Evolutionary conservation across 2,113 vertebrate genomes (phyloP).

Genomic region (Xiphophorus maculatus): DNA sequence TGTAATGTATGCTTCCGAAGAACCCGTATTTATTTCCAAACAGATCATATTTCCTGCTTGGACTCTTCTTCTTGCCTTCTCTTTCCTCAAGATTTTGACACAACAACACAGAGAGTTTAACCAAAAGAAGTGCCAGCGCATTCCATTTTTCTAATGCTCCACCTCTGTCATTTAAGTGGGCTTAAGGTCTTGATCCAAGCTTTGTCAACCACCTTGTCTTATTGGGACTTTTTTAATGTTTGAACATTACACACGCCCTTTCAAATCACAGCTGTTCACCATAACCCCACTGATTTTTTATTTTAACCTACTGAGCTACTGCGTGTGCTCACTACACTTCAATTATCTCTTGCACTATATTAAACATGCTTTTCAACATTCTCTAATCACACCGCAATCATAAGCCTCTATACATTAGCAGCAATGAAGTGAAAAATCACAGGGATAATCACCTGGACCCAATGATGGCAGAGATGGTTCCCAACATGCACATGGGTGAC

Average conservation of each 20-base stretch:
- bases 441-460: constrained; percentile 75
- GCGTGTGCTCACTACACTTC: constrained; percentile 66
- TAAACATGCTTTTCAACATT: constrained; percentile 79
- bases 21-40: constrained; percentile 39
- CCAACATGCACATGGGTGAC: constrained; percentile 72
- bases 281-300: constrained; percentile 24
- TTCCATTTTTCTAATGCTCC: constrained; percentile 23
- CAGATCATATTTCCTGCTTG: constrained; percentile 28
- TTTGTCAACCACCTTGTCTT: constrained; percentile 12
- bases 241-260: constrained; percentile 47
- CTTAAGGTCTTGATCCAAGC: constrained; percentile 35
- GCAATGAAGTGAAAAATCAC: constrained; percentile 78
- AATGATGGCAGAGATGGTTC: constrained; percentile 70
- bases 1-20: constrained; percentile 27
- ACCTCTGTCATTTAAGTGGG: constrained; percentile 38
- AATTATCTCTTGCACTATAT: constrained; percentile 74
- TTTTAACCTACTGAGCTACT: constrained; percentile 54
- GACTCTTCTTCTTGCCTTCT: constrained; percentile 13
- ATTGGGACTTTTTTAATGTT: constrained; percentile 3
- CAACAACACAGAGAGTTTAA: constrained; percentile 27
- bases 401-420: constrained; percentile 77
- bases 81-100: constrained; percentile 26
- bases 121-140: constrained; percentile 39
- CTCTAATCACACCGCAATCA: constrained; percentile 73
- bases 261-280: constrained; percentile 42